Conservation (phyloP, 2,888 invertebrate species). For the Abscondita cerata region DNA sequence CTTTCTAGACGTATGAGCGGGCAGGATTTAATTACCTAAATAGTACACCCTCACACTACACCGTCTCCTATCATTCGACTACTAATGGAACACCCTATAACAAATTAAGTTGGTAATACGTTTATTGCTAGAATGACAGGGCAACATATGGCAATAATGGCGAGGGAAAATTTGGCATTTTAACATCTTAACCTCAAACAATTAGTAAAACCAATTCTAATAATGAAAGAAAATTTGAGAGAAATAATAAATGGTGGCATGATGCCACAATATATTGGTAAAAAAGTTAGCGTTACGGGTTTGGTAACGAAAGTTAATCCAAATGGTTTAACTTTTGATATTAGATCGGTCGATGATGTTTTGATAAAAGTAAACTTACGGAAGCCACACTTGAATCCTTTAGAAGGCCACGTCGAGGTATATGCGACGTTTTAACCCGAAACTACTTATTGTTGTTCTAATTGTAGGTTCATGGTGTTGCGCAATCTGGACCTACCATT, state of each 20-base stretch:
- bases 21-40: no score
- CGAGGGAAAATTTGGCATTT: no score
- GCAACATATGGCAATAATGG: no score
- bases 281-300: conserved; percentile 52
- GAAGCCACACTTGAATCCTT: conserved; percentile 45
- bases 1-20: no score
- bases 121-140: no score
- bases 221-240: conserved; percentile 40
- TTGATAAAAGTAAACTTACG: conserved; percentile 50
- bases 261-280: conserved; percentile 48
- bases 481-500: conserved; percentile 39
- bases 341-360: conserved; percentile 51
- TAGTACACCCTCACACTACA: no score
- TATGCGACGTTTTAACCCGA: neutral
- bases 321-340: conserved; percentile 50
- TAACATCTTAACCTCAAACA: neutral
- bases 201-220: conserved; percentile 6
- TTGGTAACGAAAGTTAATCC: conserved; percentile 47
- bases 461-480: conserved; percentile 44
- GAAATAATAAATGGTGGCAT: conserved; percentile 54
- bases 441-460: no score
- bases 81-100: no score
- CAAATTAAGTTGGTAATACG: no score
- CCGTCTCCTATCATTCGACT: no score
- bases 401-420: conserved; percentile 56